Evolutionary conservation across 2,113 vertebrate species (phyloP), one percentile per base, ranked within the genome.

Genomic region (Baryphthengus martii): DNA sequence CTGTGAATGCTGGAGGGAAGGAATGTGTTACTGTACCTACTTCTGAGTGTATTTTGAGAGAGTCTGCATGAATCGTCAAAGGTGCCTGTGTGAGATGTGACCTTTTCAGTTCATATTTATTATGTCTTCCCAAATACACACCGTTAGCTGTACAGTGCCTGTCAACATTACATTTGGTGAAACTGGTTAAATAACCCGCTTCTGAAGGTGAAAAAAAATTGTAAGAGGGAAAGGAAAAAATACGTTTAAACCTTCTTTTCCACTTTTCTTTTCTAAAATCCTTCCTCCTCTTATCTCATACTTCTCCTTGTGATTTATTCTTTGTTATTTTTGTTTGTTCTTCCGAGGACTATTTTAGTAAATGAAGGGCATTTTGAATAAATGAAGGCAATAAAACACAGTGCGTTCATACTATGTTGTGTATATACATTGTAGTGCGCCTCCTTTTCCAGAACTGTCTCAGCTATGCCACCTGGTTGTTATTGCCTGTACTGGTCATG

Each of bases 91-190:
- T 68, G 94, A 96, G 96, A 93, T 78, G 93, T 94, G 97, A 97
- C 97, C 97, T 98, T 98, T 97, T 97, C 97, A 93, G 96, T 85
- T 89, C 35, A 4, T 91, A 94, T 95, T 92, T 97, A 96, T 96
- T 96, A 92, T 96, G 96, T 95, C 94, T 97, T 96, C 90, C 87
- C 88, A 96, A 95, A 95, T 88, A 93, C 90, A 94, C 86, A 86
- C 72, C 2, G 40, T 95, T 95, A 77, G 72, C 83, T 89, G 92
- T 94, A 82, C 88, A 78, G 83, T 68, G 88, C 93, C 97, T 97
- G 96, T 97, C 97, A 97, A 81, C 90, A 55, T 91, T 95, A 92
- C 94, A 85, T 88, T 87, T 93, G 91, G 67, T 90, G 77, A 78
- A 94, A 65, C 61, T 58, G 56, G 40, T 70, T 90, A 85, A 61